phyloP scores from a whole-genome alignment of 92 coral and sea anemone species.

The Zoanthus sansibaricus region DNA sequence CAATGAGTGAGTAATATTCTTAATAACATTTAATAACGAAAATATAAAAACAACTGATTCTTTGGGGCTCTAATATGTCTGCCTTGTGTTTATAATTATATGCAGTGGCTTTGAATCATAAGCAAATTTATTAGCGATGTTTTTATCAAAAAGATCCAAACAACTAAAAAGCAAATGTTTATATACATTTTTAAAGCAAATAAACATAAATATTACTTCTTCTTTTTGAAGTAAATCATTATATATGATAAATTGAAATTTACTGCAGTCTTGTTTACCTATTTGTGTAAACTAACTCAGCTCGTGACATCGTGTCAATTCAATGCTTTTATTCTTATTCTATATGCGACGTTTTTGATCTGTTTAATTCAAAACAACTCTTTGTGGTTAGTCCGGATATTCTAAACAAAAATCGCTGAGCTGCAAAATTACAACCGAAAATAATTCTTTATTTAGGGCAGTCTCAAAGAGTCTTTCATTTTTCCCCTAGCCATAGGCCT shows the following conservation, averaged over 20 bases:
- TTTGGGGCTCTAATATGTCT: neutral
- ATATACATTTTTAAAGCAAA: neutral
- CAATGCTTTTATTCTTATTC: neutral
- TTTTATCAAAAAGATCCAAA: no score
- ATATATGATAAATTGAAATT: neutral
- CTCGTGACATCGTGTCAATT: neutral
- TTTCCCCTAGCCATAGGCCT: no score
- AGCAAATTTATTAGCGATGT: no score
- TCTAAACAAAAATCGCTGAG: no score
- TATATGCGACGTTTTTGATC: neutral
- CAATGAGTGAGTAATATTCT: neutral
- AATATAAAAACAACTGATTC: neutral
- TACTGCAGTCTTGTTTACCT: neutral
- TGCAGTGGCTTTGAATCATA: neutral
- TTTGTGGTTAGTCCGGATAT: neutral
- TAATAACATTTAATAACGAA: neutral
- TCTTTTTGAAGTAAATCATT: neutral
- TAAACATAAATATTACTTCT: neutral
- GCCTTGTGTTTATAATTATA: neutral
- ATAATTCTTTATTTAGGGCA: no score
- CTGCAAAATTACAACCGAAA: no score
- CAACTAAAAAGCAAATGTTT: neutral
- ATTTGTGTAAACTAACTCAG: neutral
- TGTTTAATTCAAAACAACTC: neutral
- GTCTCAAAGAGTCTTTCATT: no score